Evolutionary conservation across 1,140 invertebrate genomes (phyloP), one percentile per base, ranked within the genome.

Genomic region (Lepidurus apus): DNA sequence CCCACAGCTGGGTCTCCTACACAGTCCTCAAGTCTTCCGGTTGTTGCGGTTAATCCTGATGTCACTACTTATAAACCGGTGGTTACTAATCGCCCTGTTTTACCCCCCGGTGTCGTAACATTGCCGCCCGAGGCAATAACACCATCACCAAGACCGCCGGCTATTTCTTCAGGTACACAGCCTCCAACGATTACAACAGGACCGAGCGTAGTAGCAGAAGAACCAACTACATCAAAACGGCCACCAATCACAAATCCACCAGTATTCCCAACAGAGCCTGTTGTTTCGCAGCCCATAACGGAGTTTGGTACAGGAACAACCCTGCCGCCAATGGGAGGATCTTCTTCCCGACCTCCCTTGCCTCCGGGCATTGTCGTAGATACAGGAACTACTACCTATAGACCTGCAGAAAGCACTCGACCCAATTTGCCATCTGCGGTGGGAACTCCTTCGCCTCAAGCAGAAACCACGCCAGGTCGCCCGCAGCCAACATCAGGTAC

Each of bases 381-480:
- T 24, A 17, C 75, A 0, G 47, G 26, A 74, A 34, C 53, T 11
- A 42, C 77, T 42, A 73, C 45, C 13, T 43, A 65, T 21, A 65
- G 53, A 21, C 77, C 53, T n/a, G 0, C 7, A 21, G 10, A 6
- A 42, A 73, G 43, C 10, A 74, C 24, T n/a, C 53, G 53, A 10
- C 77, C 77, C 53, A 43, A 4, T 42, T 43, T 73, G 21, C 77
- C 77, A 43, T 42, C 74, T n/a, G n/a, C 26, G n/a, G 53, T n/a
- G 6, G 77, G 74, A 43, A 78, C 77, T 78, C 34, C 47, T n/a
- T 17, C 26, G 0, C 65, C 77, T 21, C 47, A 53, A 65, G 53
- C 53, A 13, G 10, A 65, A 65, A 65, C 7, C 53, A 65, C 53
- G 7, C n/a, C 53, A n/a, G 53, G n/a, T 21, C 53, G 0, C 1